phyloP scores from a whole-genome alignment of 2,797 vertebrate species.

The Anas capensis region DNA sequence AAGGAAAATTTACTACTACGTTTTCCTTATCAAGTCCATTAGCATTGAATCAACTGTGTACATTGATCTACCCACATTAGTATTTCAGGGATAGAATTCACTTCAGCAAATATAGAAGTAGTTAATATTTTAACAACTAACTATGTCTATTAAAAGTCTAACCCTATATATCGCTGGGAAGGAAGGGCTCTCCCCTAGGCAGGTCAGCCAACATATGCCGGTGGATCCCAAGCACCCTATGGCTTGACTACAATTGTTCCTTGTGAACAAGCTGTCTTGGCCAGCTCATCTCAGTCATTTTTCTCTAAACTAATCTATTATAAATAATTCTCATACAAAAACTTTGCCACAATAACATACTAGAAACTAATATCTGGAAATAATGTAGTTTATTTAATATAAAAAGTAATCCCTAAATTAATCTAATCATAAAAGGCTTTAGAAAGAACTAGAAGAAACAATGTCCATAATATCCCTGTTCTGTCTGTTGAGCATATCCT shows the following conservation, averaged over 20 bases:
- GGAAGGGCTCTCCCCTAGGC: background rate
- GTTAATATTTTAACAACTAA: background rate
- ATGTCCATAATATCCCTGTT: background rate
- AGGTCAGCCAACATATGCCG: rapidly evolving
- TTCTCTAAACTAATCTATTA: background rate
- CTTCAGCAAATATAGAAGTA: background rate
- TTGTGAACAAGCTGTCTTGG: background rate
- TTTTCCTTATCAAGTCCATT: background rate
- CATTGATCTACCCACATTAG: rapidly evolving
- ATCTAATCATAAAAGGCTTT: background rate
- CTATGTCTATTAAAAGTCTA: background rate
- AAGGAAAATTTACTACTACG: background rate
- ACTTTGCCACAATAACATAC: background rate
- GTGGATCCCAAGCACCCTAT: background rate
- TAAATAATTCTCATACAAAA: background rate
- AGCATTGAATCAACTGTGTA: background rate
- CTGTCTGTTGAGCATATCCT: background rate
- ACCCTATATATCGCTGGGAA: background rate
- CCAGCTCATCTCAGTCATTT: background rate
- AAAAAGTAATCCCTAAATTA: background rate
- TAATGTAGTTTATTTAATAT: background rate
- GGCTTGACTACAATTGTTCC: background rate
- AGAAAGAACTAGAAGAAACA: background rate
- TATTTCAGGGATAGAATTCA: background rate
- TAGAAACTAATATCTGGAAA: background rate